These are phyloP conservation scores for Callyntrura guangdongensis DNA, from an alignment of 2,888 invertebrate genomes.

Conservation along the genomic window DNA sequence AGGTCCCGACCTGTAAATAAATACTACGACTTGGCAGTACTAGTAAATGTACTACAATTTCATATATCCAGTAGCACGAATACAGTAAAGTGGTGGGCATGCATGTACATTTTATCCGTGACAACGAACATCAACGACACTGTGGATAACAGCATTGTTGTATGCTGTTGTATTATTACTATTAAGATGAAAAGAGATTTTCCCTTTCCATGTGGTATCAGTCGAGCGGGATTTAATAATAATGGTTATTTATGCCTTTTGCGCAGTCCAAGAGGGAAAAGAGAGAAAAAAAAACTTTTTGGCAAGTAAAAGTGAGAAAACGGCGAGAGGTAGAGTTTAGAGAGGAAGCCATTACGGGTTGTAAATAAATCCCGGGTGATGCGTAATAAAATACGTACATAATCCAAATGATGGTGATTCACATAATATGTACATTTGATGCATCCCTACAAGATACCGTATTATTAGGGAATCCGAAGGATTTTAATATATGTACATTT, in stretches of 20 bases:
- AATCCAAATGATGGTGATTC: neutral
- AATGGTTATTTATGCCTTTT: slow-evolving; percentile 35
- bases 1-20: no score
- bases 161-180: neutral
- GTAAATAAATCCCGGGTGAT: slow-evolving; percentile 15
- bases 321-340: neutral
- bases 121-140: neutral
- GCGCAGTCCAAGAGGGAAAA: neutral
- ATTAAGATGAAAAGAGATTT: slow-evolving; percentile 12
- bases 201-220: neutral
- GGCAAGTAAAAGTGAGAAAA: neutral
- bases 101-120: neutral
- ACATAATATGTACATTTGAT: slow-evolving; percentile 14
- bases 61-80: neutral
- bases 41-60: neutral
- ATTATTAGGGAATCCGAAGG: neutral
- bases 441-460: no score
- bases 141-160: neutral
- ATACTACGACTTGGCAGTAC: neutral
- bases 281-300: neutral
- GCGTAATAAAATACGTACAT: no score
- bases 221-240: neutral
- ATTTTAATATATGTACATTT: neutral
- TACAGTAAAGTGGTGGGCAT: neutral
- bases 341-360: neutral